These are phyloP conservation scores for Rhagonycha fulva DNA, from an alignment of 2,888 invertebrate species.

Conservation along the genomic window DNA sequence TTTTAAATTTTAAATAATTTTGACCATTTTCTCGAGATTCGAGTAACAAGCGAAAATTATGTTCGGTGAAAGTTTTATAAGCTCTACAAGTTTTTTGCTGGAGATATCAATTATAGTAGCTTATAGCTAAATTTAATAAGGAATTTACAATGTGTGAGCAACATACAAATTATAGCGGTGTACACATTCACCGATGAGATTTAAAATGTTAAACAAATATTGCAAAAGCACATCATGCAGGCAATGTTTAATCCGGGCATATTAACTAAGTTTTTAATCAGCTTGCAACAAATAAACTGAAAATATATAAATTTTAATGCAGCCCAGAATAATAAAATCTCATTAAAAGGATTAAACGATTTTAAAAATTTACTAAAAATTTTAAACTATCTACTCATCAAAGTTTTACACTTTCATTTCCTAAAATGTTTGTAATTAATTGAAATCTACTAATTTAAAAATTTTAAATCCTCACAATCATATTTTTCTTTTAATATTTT, in stretches of 20 bases:
- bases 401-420: background rate
- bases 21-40: background rate
- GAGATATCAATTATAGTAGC: background rate
- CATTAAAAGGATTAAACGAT: background rate
- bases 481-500: background rate
- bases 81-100: background rate
- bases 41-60: background rate
- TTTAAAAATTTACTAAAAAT: background rate
- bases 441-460: background rate
- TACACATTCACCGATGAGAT: background rate
- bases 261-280: background rate
- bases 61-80: background rate
- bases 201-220: no score
- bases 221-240: no score
- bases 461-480: no score
- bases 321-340: background rate
- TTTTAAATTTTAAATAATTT: background rate
- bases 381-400: background rate
- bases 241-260: background rate
- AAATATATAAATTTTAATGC: background rate
- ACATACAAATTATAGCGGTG: background rate
- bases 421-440: background rate
- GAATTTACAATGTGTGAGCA: background rate
- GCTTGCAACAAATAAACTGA: background rate
- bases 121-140: background rate